Conservation (phyloP, 1,140 invertebrate genomes). For the Thaumatotibia leucotreta region DNA sequence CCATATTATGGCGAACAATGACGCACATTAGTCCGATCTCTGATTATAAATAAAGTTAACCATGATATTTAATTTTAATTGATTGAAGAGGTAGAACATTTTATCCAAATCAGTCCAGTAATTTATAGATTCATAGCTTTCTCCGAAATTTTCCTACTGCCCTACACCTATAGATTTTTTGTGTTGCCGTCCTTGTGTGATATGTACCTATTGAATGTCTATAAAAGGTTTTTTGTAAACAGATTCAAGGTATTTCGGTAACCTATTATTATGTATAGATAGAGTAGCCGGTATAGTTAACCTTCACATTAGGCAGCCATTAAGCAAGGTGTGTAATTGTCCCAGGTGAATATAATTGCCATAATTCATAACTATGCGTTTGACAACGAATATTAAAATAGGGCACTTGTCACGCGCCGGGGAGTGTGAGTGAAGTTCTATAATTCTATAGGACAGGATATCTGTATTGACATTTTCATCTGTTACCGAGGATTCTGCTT, state of each 20-base stretch:
- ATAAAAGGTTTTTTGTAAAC: too few species aligned
- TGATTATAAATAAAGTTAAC: too few species aligned
- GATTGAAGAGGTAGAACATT: too few species aligned
- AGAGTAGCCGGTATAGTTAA: background rate
- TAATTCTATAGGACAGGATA: background rate
- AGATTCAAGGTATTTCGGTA: background rate
- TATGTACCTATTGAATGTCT: too few species aligned
- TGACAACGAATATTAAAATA: constrained; percentile 10
- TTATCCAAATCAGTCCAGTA: too few species aligned
- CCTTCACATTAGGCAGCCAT: background rate
- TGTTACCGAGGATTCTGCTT: background rate
- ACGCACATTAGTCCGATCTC: too few species aligned
- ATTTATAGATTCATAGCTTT: too few species aligned
- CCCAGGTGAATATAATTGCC: background rate
- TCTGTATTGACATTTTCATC: background rate
- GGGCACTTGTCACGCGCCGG: background rate
- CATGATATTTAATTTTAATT: too few species aligned
- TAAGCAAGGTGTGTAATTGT: background rate
- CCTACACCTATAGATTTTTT: too few species aligned
- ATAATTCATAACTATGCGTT: background rate
- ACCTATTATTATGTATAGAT: background rate
- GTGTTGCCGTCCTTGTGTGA: too few species aligned
- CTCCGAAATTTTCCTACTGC: too few species aligned
- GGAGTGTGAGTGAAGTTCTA: background rate
- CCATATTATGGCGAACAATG: too few species aligned